phyloP scores from a whole-genome alignment of 30 jellyfish, hydroid and myxozoan species.

The Rhopilema esculentum region DNA sequence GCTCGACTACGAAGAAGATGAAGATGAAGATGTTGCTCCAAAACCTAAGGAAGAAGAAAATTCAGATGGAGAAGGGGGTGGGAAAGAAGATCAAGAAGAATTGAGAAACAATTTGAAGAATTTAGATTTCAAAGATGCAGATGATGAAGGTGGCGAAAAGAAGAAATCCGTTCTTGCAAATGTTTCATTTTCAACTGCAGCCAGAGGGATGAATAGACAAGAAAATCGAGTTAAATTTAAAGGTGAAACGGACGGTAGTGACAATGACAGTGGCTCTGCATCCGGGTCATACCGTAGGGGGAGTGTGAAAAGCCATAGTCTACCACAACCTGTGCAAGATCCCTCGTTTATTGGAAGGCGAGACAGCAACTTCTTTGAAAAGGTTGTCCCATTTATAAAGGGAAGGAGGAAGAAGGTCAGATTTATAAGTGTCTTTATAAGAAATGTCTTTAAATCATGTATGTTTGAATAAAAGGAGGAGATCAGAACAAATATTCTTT shows the following conservation, averaged over 20 bases:
- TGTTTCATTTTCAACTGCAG: conserved; percentile 88
- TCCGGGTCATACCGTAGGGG: conserved; percentile 54
- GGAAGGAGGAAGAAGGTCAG: conserved; percentile 88
- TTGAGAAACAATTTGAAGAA: conserved; percentile 86
- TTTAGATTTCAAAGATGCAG: conserved; percentile 72
- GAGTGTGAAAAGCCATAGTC: conserved; percentile 8
- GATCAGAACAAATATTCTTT: too few species aligned
- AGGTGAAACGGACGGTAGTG: conserved; percentile 69
- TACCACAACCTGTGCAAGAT: conserved; percentile 89
- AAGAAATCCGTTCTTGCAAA: conserved; percentile 73
- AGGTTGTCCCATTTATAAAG: conserved; percentile 77
- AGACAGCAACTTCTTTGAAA: conserved; percentile 72
- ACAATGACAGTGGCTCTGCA: conserved; percentile 62
- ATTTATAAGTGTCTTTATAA: neutral
- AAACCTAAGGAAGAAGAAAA: conserved; percentile 37
- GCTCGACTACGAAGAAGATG: conserved; percentile 77
- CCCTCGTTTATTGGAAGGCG: conserved; percentile 89
- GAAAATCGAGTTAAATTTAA: conserved; percentile 76
- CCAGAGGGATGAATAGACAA: conserved; percentile 66
- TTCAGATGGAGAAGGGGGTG: conserved; percentile 65
- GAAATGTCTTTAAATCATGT: neutral
- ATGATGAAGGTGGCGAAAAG: conserved; percentile 60
- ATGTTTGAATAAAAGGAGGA: too few species aligned
- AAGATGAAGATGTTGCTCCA: neutral
- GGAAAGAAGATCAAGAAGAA: conserved; percentile 89